Conservation (phyloP, 1,140 invertebrate genomes). For the Rhizoglyphus robini region DNA sequence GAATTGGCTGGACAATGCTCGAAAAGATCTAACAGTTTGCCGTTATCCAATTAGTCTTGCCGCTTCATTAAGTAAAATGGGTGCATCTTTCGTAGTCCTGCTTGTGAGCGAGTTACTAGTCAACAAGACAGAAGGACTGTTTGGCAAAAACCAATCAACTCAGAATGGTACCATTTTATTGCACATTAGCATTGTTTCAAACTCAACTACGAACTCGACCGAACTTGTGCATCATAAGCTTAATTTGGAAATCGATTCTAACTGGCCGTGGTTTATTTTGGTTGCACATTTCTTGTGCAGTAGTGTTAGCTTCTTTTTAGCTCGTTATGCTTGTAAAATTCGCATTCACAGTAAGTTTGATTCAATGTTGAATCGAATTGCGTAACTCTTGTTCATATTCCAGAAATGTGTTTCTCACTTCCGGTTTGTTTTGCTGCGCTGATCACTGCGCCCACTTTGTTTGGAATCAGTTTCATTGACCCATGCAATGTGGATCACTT, state of each 20-base stretch:
- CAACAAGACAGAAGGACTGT: constrained; percentile 22
- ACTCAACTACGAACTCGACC: constrained; percentile 1
- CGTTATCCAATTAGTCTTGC: constrained; percentile 53
- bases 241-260: no score
- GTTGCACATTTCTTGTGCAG: constrained; percentile 67
- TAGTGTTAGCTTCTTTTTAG: constrained; percentile 77
- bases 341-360: constrained; percentile 83
- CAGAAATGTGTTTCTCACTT: no score
- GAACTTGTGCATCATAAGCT: no score
- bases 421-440: constrained; percentile 91
- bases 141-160: constrained; percentile 22
- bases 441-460: constrained; percentile 43
- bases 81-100: no score
- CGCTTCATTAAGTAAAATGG: no score
- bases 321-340: constrained; percentile 89
- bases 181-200: no score
- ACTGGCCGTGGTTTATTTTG: constrained; percentile 47
- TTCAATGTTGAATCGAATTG: no score
- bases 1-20: no score
- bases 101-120: no score
- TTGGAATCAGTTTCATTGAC: constrained; percentile 38
- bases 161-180: no score
- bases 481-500: constrained; percentile 90
- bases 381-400: no score
- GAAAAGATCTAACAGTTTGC: no score